Evolutionary conservation across 2,888 invertebrate genomes (phyloP).

Genomic region (Tiliacea citrago): DNA sequence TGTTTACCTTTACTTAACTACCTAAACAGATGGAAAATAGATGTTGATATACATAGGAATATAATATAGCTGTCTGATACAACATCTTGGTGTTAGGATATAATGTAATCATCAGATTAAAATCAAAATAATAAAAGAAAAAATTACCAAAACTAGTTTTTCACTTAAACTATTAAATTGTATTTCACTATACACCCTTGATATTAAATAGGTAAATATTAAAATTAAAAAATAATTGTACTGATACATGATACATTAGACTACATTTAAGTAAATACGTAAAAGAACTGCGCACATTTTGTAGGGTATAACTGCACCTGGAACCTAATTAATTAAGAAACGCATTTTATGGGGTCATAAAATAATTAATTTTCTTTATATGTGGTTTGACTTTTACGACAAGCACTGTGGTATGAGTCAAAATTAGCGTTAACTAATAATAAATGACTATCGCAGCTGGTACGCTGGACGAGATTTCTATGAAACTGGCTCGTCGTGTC

Average conservation of each 20-base stretch:
- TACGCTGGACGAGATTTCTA: background rate
- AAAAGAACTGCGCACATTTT: constrained; percentile 12
- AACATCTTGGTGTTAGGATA: background rate
- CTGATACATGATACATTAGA: constrained; percentile 25
- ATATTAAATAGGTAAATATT: constrained; percentile 5
- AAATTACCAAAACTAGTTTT: constrained; percentile 69
- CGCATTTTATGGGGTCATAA: constrained; percentile 37
- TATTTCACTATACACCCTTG: constrained; percentile 25
- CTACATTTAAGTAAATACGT: constrained; percentile 15
- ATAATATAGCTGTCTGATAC: background rate
- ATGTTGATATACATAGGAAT: background rate
- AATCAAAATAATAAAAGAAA: background rate
- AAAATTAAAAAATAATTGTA: constrained; percentile 14
- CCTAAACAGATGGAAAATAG: too few species aligned
- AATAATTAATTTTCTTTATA: constrained; percentile 25
- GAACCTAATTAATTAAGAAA: constrained; percentile 13
- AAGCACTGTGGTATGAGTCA: too few species aligned
- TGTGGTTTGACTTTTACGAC: background rate
- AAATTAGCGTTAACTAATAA: background rate
- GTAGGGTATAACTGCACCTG: background rate
- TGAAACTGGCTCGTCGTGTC: background rate
- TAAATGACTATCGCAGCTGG: background rate
- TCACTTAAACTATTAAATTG: constrained; percentile 63
- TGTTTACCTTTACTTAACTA: too few species aligned
- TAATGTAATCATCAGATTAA: background rate